Base-by-base conservation (phyloP, 2,888 invertebrate genomes). In the Erebia epiphron region DNA sequence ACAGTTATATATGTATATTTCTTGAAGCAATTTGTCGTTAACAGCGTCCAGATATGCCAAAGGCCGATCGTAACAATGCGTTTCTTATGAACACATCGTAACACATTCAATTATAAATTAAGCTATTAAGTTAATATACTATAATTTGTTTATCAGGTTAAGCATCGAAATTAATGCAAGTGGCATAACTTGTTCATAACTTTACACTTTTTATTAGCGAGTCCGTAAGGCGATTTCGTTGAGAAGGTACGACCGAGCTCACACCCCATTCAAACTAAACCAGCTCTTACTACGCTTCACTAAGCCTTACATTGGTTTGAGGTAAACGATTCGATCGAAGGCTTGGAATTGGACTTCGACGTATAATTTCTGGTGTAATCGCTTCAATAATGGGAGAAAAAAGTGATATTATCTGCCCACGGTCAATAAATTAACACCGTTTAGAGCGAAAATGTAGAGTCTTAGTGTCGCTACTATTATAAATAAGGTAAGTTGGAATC, bases 341-440 rank as follows among this genome's bases (percentile, higher is more conserved):
- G 82, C 86, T 84, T 84, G 83, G 85, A 84, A 85, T 86, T 87
- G 86, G 87, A 88, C 87, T 84, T 87, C 87, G 85, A 88, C 88
- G 90, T 91, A 93, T 93, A 92, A 93, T 92, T 93, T 91, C 92
- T 92, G 90, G 87, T 93, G 93, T 93, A 93, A 93, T 93, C 91
- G 92, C 87, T 90, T 92, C 87, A 90, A 92, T 93, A 92, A 93
- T 92, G 92, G 88, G 84, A 87, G 86, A 88, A 93, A 92, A 93
- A 92, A 91, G 89, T 89, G 92, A 92, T 93, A 93, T 93, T 93
- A 93, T 93, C 93, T 93, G 90, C 92, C 92, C 92, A 92, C 92
- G 89, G 90, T 92, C 89, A 92, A 93, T 93, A 93, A 93, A 93
- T 93, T 93, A 93, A 93, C 93, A 91, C 92, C 92, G 90, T 92